Conservation (phyloP, 1,140 invertebrate species). For the Zelostemma sp. region DNA sequence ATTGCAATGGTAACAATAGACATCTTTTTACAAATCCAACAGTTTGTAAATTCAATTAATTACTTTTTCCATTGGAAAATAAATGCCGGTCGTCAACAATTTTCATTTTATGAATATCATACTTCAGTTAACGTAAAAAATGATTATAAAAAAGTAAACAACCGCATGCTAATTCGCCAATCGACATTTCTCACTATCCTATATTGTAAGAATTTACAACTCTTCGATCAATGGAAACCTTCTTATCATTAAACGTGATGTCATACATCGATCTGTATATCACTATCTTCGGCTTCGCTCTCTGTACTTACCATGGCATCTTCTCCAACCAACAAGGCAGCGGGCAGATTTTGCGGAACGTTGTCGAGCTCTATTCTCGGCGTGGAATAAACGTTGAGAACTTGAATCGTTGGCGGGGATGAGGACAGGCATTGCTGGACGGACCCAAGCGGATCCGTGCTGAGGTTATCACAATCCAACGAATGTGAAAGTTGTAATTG, state of each 20-base stretch:
- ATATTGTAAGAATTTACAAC: neutral
- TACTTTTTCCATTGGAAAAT: neutral
- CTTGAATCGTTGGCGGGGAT: constrained; percentile 68
- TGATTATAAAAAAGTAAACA: constrained; percentile 1
- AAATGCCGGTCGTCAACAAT: no score
- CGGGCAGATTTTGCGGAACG: constrained; percentile 67
- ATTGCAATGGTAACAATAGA: no score
- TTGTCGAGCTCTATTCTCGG: constrained; percentile 66
- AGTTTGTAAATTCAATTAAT: neutral
- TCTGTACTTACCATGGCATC: constrained; percentile 68
- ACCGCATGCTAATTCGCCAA: neutral
- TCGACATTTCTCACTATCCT: constrained; percentile 9
- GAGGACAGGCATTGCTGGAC: constrained; percentile 65
- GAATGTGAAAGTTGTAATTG: constrained; percentile 65
- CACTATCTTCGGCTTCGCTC: constrained; percentile 68
- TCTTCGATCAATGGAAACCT: neutral
- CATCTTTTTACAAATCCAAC: neutral
- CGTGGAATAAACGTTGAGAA: constrained; percentile 68
- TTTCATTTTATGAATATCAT: no score
- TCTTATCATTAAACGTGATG: constrained; percentile 49
- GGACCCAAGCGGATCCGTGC: constrained; percentile 58
- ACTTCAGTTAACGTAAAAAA: no score
- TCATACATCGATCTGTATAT: constrained; percentile 70
- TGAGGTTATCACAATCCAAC: constrained; percentile 61
- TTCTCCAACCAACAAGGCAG: constrained; percentile 68